Base-by-base conservation (phyloP, 1,140 invertebrate species). In the Sarcophaga peregrina region DNA sequence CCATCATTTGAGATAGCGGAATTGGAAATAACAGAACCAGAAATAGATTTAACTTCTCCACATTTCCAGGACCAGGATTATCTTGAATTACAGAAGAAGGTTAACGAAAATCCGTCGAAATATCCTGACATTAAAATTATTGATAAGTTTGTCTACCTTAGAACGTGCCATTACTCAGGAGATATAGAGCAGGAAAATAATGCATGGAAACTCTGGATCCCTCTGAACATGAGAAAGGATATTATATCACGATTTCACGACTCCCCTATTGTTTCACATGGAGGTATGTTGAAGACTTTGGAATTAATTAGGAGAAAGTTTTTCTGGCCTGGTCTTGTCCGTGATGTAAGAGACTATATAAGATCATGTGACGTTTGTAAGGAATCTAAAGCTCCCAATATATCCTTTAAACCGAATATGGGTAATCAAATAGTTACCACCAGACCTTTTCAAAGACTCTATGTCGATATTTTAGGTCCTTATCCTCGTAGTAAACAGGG, bases 231-330 rank as follows among this genome's bases (percentile, higher is more conserved):
- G 25, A 73, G 17, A 20, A 8, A 73, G 17, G 9, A 0, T 13
- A 58, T 58, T 13, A 58, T 58, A 13, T n/a, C n/a, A 68, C 6
- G 81, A 11, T 62, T 81, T 13, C 82, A 83, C 81, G 68, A 83
- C 74, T 20, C n/a, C 11, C 52, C 80, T 45, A 4, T 68, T n/a
- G 47, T 54, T 25, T 17, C 52, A 5, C 58, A 62, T 15, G 80
- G 58, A 46, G 58, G 75, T n/a, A n/a, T n/a, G n/a, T 37, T 46
- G 13, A 84, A 85, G 47, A 85, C 82, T 5, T 58, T 84, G n/a
- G 72, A 83, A 48, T 20, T n/a, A 8, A 8, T 83, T 7, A 73
- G 82, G 0, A n/a, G 85, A 47, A 48, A 73, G 72, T 83, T 84
- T 7, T 85, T 78, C n/a, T 83, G 83, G 83, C 84, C 82, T n/a